A percentile compares a stretch with the other conserved stretches of the same genome.
These are phyloP conservation scores for Gymnarchus niloticus DNA, from an alignment of 2,113 vertebrate genomes.

Conservation along the genomic window DNA sequence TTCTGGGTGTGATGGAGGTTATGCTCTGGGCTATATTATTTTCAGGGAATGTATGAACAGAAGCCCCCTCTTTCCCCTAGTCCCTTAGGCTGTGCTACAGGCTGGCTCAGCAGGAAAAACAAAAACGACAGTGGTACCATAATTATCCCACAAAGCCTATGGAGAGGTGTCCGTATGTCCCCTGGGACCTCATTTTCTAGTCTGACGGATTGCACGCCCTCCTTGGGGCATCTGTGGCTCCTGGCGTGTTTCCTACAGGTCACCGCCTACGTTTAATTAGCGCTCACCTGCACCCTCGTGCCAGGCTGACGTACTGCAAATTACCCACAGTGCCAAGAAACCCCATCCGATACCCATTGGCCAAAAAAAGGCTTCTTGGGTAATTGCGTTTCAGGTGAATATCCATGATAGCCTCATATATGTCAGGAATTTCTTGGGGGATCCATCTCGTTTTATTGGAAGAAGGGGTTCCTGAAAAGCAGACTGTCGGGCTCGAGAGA, in stretches of 20 bases:
- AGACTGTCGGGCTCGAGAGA: neutral
- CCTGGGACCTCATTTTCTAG: conserved; percentile 9
- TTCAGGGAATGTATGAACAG: neutral
- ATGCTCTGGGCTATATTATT: neutral
- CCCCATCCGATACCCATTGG: neutral
- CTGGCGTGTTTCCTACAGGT: neutral
- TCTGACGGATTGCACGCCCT: neutral
- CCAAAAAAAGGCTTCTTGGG: neutral
- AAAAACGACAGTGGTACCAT: neutral
- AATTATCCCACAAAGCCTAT: conserved; percentile 31
- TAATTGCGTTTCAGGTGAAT: neutral
- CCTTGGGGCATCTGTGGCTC: neutral
- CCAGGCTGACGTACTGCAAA: neutral
- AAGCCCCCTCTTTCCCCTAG: too few species aligned
- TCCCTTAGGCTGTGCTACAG: neutral
- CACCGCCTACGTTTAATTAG: conserved; percentile 9
- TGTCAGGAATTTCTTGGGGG: neutral
- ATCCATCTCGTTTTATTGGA: neutral
- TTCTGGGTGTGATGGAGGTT: neutral
- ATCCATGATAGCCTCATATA: neutral
- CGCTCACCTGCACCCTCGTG: neutral
- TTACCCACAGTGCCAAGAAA: neutral
- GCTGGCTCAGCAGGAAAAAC: neutral
- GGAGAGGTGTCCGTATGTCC: neutral
- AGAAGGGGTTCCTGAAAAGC: neutral